These are phyloP conservation scores for Gymnocheta viridis DNA, from an alignment of 2,888 invertebrate species.

Conservation along the genomic window DNA sequence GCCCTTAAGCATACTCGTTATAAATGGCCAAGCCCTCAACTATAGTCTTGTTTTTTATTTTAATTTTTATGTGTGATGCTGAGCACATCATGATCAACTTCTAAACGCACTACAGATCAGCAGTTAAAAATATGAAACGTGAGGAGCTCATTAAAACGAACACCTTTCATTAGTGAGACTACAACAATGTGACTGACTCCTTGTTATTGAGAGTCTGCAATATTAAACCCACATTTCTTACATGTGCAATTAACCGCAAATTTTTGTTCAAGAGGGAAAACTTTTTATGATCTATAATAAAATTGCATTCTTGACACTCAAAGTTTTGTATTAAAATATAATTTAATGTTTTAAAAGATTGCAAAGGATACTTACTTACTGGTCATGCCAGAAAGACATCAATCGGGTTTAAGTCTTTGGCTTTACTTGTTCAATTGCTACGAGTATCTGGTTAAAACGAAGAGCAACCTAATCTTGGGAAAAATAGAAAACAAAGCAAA, in stretches of 20 bases:
- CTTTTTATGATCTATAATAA: constrained; percentile 18
- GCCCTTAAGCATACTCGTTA: background rate
- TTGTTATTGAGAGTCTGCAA: background rate
- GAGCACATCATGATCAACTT: constrained; percentile 27
- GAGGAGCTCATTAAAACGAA: constrained; percentile 64
- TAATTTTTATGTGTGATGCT: constrained; percentile 17
- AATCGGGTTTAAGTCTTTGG: background rate
- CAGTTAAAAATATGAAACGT: constrained; percentile 52
- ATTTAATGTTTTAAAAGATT: background rate
- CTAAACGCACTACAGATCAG: constrained; percentile 22
- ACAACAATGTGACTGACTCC: background rate
- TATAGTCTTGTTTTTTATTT: background rate
- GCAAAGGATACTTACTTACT: background rate
- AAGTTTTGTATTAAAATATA: background rate
- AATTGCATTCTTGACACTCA: constrained; percentile 11
- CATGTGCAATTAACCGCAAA: constrained; percentile 1
- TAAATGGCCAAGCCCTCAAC: constrained; percentile 54
- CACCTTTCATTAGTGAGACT: constrained; percentile 35
- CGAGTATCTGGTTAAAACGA: background rate
- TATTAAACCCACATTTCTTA: background rate
- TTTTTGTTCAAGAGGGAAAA: background rate
- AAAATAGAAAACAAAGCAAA: background rate
- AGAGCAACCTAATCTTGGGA: background rate
- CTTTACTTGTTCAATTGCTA: background rate
- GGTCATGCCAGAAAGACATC: background rate